Percentiles rank a stretch among this genome's conserved stretches.
These are phyloP conservation scores for Pogonomyrmex californicus DNA, from an alignment of 1,140 invertebrate species.

Conservation along the genomic window DNA sequence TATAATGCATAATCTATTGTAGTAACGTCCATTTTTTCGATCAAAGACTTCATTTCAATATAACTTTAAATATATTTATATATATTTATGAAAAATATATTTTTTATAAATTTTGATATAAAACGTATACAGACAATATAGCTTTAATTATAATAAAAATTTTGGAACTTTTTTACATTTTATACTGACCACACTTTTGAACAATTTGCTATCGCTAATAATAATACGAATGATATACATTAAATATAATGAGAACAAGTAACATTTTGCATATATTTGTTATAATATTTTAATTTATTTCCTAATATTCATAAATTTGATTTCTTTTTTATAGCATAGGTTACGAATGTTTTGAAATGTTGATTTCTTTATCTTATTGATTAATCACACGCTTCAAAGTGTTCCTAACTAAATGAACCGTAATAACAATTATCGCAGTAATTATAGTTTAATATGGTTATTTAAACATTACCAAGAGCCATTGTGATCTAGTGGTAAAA, in stretches of 20 bases:
- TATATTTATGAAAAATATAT: slow-evolving; percentile 66
- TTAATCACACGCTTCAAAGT: no score
- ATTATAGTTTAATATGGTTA: slow-evolving; percentile 54
- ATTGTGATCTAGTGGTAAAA: slow-evolving; percentile 72
- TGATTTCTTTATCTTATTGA: no score
- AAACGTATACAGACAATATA: slow-evolving; percentile 41
- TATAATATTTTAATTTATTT: slow-evolving; percentile 51
- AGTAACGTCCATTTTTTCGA: slow-evolving; percentile 44
- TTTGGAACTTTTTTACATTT: slow-evolving; percentile 66
- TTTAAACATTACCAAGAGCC: slow-evolving; percentile 66
- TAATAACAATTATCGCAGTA: slow-evolving; percentile 18
- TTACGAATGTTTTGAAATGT: no score
- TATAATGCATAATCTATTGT: slow-evolving; percentile 17
- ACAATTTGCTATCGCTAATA: slow-evolving; percentile 41
- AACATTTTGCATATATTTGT: slow-evolving; percentile 45
- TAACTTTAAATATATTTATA: slow-evolving; percentile 34
- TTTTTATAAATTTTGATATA: slow-evolving; percentile 72
- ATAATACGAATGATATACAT: slow-evolving; percentile 33
- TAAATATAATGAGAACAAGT: slow-evolving; percentile 41
- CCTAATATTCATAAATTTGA: background rate
- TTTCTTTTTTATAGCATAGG: slow-evolving; percentile 39
- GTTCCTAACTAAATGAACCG: no score
- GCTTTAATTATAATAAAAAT: slow-evolving; percentile 50
- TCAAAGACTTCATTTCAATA: slow-evolving; percentile 51
- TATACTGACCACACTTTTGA: slow-evolving; percentile 61